Conservation (phyloP, 2,888 invertebrate species). For the Drosophila siamana region DNA sequence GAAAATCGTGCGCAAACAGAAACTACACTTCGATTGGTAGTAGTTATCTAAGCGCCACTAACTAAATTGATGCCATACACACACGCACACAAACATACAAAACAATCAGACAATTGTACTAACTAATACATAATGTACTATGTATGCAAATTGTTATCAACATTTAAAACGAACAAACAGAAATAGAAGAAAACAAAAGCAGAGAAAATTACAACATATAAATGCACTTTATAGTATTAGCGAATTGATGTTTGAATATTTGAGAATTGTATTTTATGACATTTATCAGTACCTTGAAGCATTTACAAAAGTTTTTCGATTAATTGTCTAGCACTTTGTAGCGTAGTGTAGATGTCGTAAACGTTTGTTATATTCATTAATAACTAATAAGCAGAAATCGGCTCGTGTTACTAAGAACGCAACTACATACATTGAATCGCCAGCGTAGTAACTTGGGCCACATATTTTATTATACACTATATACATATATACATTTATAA, state of each 20-base stretch:
- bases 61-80: constrained; percentile 30
- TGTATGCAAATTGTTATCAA: constrained; percentile 51
- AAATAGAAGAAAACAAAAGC: constrained; percentile 4
- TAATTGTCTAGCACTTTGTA: constrained; percentile 49
- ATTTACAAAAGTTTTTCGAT: constrained; percentile 61
- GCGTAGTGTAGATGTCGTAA: constrained; percentile 43
- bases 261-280: constrained; percentile 51
- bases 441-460: constrained; percentile 22
- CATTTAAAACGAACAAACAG: constrained; percentile 9
- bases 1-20: constrained; percentile 18
- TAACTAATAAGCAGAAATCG: constrained; percentile 27
- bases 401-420: constrained; percentile 31
- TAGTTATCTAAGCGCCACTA: constrained; percentile 49
- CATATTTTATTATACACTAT: constrained; percentile 37
- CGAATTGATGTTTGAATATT: constrained; percentile 48
- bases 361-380: constrained; percentile 35
- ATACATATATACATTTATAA: constrained; percentile 3
- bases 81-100: not conserved
- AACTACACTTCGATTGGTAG: constrained; percentile 33
- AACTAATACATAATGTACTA: constrained; percentile 17
- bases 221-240: constrained; percentile 52
- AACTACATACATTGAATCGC: constrained; percentile 8
- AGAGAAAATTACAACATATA: constrained; percentile 16
- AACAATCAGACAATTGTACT: constrained; percentile 26
- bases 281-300: constrained; percentile 64